Percentiles rank a stretch among this genome's conserved stretches.
These are phyloP conservation scores for Drosophila seguyi DNA, from an alignment of 1,140 invertebrate genomes.

Conservation along the genomic window DNA sequence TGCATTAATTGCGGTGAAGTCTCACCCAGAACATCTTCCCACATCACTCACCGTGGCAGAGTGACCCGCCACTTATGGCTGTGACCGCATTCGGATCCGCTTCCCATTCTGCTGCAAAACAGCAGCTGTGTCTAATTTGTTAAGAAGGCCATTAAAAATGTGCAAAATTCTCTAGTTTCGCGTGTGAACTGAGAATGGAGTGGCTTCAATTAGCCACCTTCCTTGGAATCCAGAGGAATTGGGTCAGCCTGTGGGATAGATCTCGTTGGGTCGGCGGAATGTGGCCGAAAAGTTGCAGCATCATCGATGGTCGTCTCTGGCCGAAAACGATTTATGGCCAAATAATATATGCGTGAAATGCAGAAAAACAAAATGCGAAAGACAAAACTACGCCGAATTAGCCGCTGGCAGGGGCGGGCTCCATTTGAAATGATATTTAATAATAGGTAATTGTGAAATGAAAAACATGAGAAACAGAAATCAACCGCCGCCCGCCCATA, in stretches of 20 bases:
- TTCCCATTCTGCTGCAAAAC: conserved; percentile 49
- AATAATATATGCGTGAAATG: conserved; percentile 77
- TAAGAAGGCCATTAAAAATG: conserved; percentile 69
- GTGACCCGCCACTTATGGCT: conserved; percentile 47
- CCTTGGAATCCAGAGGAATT: conserved; percentile 7
- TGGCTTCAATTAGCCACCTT: conserved; percentile 51
- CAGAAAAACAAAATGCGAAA: conserved; percentile 65
- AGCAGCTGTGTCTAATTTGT: conserved; percentile 76
- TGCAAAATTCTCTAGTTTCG: conserved; percentile 52
- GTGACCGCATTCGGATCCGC: conserved; percentile 48
- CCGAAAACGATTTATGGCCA: conserved; percentile 46
- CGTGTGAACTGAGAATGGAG: conserved; percentile 56
- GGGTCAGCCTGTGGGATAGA: conserved; percentile 35
- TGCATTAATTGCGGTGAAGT: conserved; percentile 21
- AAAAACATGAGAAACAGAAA: conserved; percentile 59
- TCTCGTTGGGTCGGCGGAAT: conserved; percentile 23
- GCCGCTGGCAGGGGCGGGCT: conserved; percentile 39
- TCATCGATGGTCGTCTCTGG: conserved; percentile 42
- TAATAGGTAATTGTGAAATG: conserved; percentile 76
- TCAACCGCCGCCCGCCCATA: conserved; percentile 37
- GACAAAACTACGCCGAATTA: conserved; percentile 33
- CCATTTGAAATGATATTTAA: conserved; percentile 80
- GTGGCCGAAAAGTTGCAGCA: conserved; percentile 62
- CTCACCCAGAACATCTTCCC: conserved; percentile 66
- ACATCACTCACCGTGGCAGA: conserved; percentile 52